Evolutionary conservation across 2,888 invertebrate species (phyloP), one percentile per base, ranked within the genome.

Genomic region (Scaeva pyrastri): DNA sequence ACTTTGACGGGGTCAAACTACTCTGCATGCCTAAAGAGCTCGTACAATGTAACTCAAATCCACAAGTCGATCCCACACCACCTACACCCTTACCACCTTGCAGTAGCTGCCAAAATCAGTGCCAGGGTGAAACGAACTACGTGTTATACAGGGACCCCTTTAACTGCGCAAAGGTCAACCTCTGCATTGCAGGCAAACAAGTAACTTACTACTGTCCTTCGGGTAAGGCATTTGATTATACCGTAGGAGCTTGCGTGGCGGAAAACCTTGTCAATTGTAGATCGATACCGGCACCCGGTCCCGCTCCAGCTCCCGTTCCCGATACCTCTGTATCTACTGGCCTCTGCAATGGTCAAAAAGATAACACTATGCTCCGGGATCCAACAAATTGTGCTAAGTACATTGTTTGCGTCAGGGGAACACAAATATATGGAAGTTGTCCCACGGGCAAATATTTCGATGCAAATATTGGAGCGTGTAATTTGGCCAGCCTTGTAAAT

Each of bases 381-480:
- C 48, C 48, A 16, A 12, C 7, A 16, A 36, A 66, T 1, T 66
- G 48, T 31, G 48, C 23, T 8, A 66, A 36, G 2, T 19, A 12
- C 1, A 66, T 12, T 8, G 12, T 36, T 19, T 66, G 66, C 11
- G 2, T 8, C 0, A 2, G 10, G 12, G 66, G 66, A 19, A 14
- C 11, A 66, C 1, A 26, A 2, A 6, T 8, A 16, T 2, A 0
- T 4, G 14, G 3, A 7, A 3, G 14, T 0, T 66, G 66, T 19
- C 14, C 48, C 2, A 2, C 48, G 12, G 66, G 66, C 19, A 48
- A 66, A 19, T 66, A 41, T 36, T 66, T 36, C 48, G 66, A 66
- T 50, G 14, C 19, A 21, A 66, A 4, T 8, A 19, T 36, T 7
- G 4, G 16, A 1, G 36, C 48, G 14, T 66, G 66, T 21, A n/a